Base-by-base conservation (phyloP, 2,797 vertebrate genomes). In the Syndactyla subalaris region DNA sequence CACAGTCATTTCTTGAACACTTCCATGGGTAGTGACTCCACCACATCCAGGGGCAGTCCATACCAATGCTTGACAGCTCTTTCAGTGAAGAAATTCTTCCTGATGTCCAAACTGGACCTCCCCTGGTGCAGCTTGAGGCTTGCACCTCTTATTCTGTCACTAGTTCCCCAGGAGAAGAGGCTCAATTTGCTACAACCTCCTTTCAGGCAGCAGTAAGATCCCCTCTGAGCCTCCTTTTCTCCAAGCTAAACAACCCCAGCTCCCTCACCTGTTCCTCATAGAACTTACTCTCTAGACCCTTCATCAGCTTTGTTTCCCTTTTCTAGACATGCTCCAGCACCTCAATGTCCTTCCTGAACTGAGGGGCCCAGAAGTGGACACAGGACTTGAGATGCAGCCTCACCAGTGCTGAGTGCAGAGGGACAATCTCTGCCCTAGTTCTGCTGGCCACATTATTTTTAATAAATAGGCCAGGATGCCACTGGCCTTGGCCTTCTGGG, bases 331-430 rank as follows among this genome's bases (percentile, higher is more conserved):
- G 0, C 12, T 51, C 29, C n/a, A 39, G 24, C 10, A 34, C 20
- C 29, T 51, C 38, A 30, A 16, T 9, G 14, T 32, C 10, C 24
- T 58, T 63, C 45, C 55, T 58, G 29, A 16, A 45, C 6, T 34
- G 29, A 76, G 38, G 4, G 29, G 1, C 16, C 27, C 27, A 34
- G 36, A 62, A 38, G 9, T 23, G 11, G 24, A 30, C 29, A 22
- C 14, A 45, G 29, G 12, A 45, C 24, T 57, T 0, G 0, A 63
- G 9, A 4, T 30, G 3, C 15, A 16, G 6, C 49, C 20, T 58
- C 49, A 71, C 10, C 16, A 76, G 16, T 30, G 16, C 29, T 20
- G 20, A 21, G 3, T 51, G 29, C 19, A 38, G 14, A 24, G 6
- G 14, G 36, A 30, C 20, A 45, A 30, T 32, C n/a, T 30, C 6